phyloP scores from a whole-genome alignment of 2,888 invertebrate species.

The Drosophila neutralis region DNA sequence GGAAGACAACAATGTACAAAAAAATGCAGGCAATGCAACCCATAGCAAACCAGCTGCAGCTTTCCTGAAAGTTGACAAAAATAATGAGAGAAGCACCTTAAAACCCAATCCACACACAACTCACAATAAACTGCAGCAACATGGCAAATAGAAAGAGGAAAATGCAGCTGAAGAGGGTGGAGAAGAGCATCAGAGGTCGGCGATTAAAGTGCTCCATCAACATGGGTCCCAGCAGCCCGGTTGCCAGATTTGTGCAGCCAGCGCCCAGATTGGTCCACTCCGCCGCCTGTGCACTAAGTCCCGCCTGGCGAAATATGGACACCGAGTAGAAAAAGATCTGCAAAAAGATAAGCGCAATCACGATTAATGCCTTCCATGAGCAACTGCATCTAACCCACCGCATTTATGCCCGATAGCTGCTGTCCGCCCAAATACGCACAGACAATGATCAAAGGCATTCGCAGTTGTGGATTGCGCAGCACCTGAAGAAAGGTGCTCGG shows the following conservation, averaged over 20 bases:
- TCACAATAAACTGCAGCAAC: conserved; percentile 88
- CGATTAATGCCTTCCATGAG: background rate
- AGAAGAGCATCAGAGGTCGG: conserved; percentile 88
- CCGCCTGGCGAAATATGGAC: conserved; percentile 90
- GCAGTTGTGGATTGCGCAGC: conserved; percentile 86
- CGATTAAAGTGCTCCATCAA: conserved; percentile 89
- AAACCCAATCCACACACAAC: conserved; percentile 58
- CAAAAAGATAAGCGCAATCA: conserved; percentile 7
- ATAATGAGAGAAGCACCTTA: background rate
- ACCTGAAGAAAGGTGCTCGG: conserved; percentile 88
- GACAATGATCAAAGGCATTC: conserved; percentile 91
- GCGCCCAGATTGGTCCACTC: conserved; percentile 92
- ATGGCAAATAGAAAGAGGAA: conserved; percentile 88
- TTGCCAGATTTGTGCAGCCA: conserved; percentile 89
- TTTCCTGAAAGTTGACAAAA: conserved; percentile 85
- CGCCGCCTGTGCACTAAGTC: conserved; percentile 86
- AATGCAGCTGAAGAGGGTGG: conserved; percentile 86
- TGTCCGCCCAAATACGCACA: conserved; percentile 91
- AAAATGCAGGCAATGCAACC: conserved; percentile 90
- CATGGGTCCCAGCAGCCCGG: conserved; percentile 88
- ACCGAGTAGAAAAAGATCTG: conserved; percentile 92
- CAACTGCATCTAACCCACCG: conserved; percentile 86
- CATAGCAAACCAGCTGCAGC: conserved; percentile 89
- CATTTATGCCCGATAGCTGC: conserved; percentile 95
- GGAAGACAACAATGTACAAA: conserved; percentile 91